Evolutionary conservation across 2,113 vertebrate species (phyloP).

Genomic region (Lepus americanus): DNA sequence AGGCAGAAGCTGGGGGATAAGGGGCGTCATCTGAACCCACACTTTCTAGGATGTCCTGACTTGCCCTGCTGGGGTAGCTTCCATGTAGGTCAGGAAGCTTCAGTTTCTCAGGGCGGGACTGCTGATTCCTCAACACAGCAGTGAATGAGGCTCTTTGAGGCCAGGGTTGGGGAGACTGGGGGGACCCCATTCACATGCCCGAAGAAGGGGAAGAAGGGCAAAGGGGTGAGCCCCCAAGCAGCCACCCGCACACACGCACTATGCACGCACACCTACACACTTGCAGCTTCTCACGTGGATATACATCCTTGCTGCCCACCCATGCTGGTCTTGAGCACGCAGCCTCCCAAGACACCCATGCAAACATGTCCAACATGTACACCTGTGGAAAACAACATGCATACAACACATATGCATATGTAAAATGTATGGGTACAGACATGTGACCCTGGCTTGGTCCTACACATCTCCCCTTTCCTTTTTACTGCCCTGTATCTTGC

Average conservation of each 20-base stretch:
- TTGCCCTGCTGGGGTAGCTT: slow-evolving; percentile 30
- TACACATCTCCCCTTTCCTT: neutral
- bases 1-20: neutral
- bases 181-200: neutral
- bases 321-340: neutral
- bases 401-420: too few relatives aligned
- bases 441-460: neutral
- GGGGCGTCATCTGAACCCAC: neutral
- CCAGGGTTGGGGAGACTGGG: neutral
- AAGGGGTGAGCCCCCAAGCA: neutral
- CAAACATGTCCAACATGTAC: neutral
- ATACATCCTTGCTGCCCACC: too few relatives aligned
- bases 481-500: neutral
- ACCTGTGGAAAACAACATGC: neutral
- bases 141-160: neutral
- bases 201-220: neutral
- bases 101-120: slow-evolving; percentile 47
- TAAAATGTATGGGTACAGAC: neutral
- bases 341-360: neutral
- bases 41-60: slow-evolving; percentile 54
- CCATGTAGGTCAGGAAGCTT: slow-evolving; percentile 26
- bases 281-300: neutral
- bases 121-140: neutral
- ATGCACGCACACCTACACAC: neutral
- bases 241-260: neutral